phyloP scores from a whole-genome alignment of 2,797 vertebrate species.

The Urosaurus nigricauda region DNA sequence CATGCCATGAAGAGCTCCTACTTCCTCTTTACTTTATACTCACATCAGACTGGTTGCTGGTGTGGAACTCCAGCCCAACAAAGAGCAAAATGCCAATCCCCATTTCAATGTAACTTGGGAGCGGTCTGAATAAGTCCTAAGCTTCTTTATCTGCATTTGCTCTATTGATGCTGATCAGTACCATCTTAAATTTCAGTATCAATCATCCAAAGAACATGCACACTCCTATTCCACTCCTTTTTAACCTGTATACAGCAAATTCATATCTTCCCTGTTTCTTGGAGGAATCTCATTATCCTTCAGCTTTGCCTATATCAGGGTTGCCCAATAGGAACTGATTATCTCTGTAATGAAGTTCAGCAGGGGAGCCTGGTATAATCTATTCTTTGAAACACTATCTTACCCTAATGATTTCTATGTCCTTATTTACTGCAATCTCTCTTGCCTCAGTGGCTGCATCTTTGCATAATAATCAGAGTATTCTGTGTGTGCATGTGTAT shows the following conservation, averaged over 20 bases:
- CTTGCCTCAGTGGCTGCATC: conserved; percentile 46
- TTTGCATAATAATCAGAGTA: conserved; percentile 50
- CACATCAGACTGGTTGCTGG: background rate
- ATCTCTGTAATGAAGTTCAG: conserved; percentile 56
- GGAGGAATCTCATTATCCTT: conserved; percentile 48
- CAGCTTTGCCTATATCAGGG: conserved; percentile 30
- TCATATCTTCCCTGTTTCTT: conserved; percentile 30
- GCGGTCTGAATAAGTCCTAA: background rate
- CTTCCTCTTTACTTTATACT: background rate
- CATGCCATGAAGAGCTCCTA: background rate
- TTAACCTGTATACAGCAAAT: conserved; percentile 15
- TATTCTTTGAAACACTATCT: conserved; percentile 54
- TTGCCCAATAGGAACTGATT: conserved; percentile 49
- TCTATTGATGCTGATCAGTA: background rate
- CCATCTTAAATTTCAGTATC: background rate
- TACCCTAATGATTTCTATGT: conserved; percentile 58
- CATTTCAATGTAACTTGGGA: background rate
- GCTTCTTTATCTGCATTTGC: background rate
- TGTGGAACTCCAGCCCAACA: background rate
- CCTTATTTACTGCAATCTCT: conserved; percentile 55
- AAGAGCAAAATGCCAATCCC: no score
- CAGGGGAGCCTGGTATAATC: conserved; percentile 45
- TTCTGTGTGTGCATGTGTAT: conserved; percentile 13
- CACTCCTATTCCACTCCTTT: conserved; percentile 6
- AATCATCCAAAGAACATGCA: background rate